A percentile compares a stretch with the other conserved stretches of the same genome.
phyloP scores from a whole-genome alignment of 2,888 invertebrate species.

The Temnothorax ravouxi region DNA sequence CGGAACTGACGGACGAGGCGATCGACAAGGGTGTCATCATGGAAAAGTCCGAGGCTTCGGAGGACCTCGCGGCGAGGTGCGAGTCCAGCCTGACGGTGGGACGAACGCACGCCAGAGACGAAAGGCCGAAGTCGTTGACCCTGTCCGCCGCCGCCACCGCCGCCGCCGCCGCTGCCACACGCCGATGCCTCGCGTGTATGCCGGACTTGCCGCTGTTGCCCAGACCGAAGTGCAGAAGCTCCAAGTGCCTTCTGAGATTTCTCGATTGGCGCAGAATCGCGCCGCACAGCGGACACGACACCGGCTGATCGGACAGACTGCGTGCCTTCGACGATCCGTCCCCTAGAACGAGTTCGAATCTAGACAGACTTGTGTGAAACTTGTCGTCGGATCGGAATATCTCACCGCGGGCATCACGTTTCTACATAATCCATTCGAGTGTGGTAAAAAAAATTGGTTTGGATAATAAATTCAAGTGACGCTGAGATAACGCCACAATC shows the following conservation, averaged over 20 bases:
- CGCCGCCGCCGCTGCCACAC: constrained; percentile 46
- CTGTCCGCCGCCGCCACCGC: constrained; percentile 59
- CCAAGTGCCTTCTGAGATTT: constrained; percentile 88
- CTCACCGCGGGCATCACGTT: background rate
- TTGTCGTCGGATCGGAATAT: constrained; percentile 3
- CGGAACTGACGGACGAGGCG: constrained; percentile 74
- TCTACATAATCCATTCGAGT: background rate
- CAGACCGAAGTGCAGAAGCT: constrained; percentile 82
- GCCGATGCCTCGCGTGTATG: constrained; percentile 72
- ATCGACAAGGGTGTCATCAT: constrained; percentile 77
- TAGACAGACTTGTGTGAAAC: constrained; percentile 42
- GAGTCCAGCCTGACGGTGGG: constrained; percentile 55
- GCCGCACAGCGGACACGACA: constrained; percentile 88
- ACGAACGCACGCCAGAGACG: constrained; percentile 70
- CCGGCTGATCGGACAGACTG: constrained; percentile 89
- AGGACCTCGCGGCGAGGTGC: constrained; percentile 70
- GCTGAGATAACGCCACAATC: background rate
- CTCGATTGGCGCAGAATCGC: constrained; percentile 88
- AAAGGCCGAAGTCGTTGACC: constrained; percentile 71
- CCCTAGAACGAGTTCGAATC: constrained; percentile 74
- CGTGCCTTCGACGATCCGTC: constrained; percentile 86
- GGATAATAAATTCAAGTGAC: background rate
- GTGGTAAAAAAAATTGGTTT: background rate
- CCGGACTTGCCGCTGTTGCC: constrained; percentile 77
- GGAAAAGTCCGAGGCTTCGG: constrained; percentile 75